Evolutionary conservation across 2,888 invertebrate species (phyloP).

Genomic region (Apomyelois bistriatella): DNA sequence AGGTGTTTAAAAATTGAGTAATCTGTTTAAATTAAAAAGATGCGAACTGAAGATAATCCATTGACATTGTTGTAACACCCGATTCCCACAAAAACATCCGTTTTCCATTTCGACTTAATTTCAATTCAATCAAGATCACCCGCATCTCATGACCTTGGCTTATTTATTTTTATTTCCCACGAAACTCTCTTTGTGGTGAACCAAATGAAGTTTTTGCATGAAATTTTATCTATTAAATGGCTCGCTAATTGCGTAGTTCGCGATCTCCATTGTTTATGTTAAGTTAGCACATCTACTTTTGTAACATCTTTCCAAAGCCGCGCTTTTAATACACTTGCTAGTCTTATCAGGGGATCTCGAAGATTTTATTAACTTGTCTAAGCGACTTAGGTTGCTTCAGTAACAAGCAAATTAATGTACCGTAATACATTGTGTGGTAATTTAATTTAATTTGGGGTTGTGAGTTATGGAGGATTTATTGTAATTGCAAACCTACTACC

Average conservation of each 20-base stretch:
- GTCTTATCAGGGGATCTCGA: slow-evolving; percentile 49
- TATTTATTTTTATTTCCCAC: slow-evolving; percentile 46
- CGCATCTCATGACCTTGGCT: slow-evolving; percentile 47
- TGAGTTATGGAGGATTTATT: slow-evolving; percentile 6
- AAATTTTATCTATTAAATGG: slow-evolving; percentile 42
- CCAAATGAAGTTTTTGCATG: slow-evolving; percentile 35
- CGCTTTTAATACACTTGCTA: slow-evolving; percentile 35
- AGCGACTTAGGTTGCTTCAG: slow-evolving; percentile 28
- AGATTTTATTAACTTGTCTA: slow-evolving; percentile 51
- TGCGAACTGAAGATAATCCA: neutral
- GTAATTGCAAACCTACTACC: neutral
- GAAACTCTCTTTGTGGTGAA: slow-evolving; percentile 39
- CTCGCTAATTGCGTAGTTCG: slow-evolving; percentile 42
- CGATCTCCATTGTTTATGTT: slow-evolving; percentile 58
- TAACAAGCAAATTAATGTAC: slow-evolving; percentile 32
- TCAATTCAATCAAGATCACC: slow-evolving; percentile 44
- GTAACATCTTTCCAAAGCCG: slow-evolving; percentile 52
- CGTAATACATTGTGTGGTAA: slow-evolving; percentile 29
- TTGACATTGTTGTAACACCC: slow-evolving; percentile 16
- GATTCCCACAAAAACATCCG: slow-evolving; percentile 24
- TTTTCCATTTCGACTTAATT: slow-evolving; percentile 38
- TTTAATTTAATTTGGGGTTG: slow-evolving; percentile 12
- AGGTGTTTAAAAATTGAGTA: neutral
- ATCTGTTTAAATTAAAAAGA: neutral
- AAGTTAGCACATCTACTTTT: slow-evolving; percentile 52